These are phyloP conservation scores for Euproctis similis DNA, from an alignment of 2,888 invertebrate genomes.

Conservation along the genomic window DNA sequence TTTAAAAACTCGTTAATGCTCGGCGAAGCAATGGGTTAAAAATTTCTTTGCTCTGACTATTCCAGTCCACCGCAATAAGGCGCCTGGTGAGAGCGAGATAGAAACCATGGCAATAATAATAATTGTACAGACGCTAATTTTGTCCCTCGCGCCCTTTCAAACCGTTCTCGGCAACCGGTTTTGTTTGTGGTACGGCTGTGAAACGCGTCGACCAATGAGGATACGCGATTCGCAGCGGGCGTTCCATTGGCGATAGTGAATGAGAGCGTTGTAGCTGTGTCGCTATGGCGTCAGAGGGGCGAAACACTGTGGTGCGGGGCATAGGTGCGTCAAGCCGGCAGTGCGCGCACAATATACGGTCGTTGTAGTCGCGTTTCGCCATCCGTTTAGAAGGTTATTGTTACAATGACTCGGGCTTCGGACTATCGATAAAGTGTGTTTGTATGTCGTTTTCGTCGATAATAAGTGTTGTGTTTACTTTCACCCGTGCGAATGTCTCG, in stretches of 20 bases:
- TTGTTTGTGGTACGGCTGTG: slow-evolving; percentile 67
- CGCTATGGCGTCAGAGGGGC: slow-evolving; percentile 39
- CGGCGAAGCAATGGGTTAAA: slow-evolving; percentile 11
- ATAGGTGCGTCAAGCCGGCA: slow-evolving; percentile 52
- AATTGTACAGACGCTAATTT: slow-evolving; percentile 53
- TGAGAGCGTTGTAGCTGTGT: slow-evolving; percentile 37
- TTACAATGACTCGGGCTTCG: slow-evolving; percentile 67
- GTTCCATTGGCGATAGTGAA: slow-evolving; percentile 61
- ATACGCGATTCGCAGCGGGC: slow-evolving; percentile 42
- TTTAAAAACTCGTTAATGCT: neutral
- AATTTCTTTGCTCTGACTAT: slow-evolving; percentile 31
- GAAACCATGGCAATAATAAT: slow-evolving; percentile 51
- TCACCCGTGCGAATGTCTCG: slow-evolving; percentile 74
- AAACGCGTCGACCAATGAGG: slow-evolving; percentile 53
- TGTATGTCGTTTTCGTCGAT: slow-evolving; percentile 75
- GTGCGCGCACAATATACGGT: slow-evolving; percentile 35
- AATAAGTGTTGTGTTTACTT: slow-evolving; percentile 75
- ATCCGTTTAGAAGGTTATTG: slow-evolving; percentile 70
- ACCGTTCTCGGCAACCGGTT: slow-evolving; percentile 68
- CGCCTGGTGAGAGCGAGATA: slow-evolving; percentile 38
- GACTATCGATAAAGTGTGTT: slow-evolving; percentile 75
- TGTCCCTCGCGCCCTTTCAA: slow-evolving; percentile 68
- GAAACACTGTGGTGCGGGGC: slow-evolving; percentile 41
- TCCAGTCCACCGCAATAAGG: slow-evolving; percentile 8
- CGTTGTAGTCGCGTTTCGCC: slow-evolving; percentile 62